Evolutionary conservation across 2,888 invertebrate species (phyloP).

Genomic region (Drosophila melanosoma): DNA sequence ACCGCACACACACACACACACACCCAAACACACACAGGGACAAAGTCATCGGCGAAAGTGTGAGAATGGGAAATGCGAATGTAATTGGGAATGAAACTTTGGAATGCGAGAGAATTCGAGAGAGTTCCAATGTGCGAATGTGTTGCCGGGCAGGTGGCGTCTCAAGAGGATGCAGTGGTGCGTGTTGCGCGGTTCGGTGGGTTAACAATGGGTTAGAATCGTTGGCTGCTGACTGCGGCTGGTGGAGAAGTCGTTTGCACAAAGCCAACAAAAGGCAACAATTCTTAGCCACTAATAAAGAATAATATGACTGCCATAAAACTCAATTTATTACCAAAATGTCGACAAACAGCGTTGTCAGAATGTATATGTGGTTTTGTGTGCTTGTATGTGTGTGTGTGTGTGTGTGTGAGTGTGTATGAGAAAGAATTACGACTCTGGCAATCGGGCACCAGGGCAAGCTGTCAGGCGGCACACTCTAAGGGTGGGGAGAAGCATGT

Average conservation of each 20-base stretch:
- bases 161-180: not conserved
- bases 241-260: conserved; percentile 70
- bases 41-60: not conserved
- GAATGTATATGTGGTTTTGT: conserved; percentile 18
- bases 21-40: not conserved
- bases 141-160: conserved; percentile 41
- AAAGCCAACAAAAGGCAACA: conserved; percentile 80
- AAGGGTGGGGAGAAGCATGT: not conserved
- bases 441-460: conserved; percentile 60
- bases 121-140: conserved; percentile 31
- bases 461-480: conserved; percentile 25
- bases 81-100: conserved; percentile 31
- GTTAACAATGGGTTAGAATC: conserved; percentile 1
- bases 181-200: not conserved
- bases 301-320: conserved; percentile 80
- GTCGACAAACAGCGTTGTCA: conserved; percentile 71
- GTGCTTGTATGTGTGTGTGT: conserved; percentile 34
- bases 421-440: conserved; percentile 67
- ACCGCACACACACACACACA: conserved; percentile 8
- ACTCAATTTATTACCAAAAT: conserved; percentile 79
- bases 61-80: conserved; percentile 38
- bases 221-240: conserved; percentile 4
- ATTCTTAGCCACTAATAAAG: conserved; percentile 80
- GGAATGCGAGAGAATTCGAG: conserved; percentile 10
- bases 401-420: conserved; percentile 32